Evolutionary conservation across 2,113 vertebrate species (phyloP).

Genomic region (Rattus norvegicus): DNA sequence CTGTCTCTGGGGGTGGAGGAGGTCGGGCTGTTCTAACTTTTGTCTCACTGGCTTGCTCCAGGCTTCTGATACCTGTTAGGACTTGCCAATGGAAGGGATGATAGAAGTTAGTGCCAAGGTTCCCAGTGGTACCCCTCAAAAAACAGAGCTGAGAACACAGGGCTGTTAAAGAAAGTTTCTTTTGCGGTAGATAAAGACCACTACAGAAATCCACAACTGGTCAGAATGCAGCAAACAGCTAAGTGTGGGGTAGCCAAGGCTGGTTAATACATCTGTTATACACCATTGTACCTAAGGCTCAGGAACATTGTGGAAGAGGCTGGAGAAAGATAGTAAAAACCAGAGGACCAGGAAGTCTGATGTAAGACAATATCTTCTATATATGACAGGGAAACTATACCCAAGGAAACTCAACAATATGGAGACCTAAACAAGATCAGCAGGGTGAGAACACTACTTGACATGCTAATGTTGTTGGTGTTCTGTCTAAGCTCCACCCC

Average conservation of each 20-base stretch:
- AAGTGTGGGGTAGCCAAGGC: not conserved
- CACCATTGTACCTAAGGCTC: not conserved
- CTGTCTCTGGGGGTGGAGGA: not conserved
- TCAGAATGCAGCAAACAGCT: not conserved
- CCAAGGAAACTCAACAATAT: not conserved
- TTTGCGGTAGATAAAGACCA: not conserved
- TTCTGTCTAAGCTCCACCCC: too few species aligned
- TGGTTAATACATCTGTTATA: not conserved
- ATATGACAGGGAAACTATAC: not conserved
- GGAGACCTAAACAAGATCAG: not conserved
- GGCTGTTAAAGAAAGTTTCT: not conserved
- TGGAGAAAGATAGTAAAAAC: not conserved
- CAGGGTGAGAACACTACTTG: not conserved
- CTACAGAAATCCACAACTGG: not conserved
- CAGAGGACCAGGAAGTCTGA: not conserved
- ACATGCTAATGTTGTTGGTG: too few species aligned
- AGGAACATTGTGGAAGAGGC: not conserved
- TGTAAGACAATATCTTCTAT: not conserved
- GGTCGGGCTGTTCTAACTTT: not conserved
- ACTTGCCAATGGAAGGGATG: not conserved
- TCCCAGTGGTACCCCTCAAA: not conserved
- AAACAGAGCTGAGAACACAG: not conserved
- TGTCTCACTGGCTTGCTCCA: not conserved
- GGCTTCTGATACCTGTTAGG: not conserved
- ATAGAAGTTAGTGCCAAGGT: not conserved